A percentile compares a stretch with the other conserved stretches of the same genome.
Conservation (phyloP, 2,113 vertebrate genomes). For the Neomonachus schauinslandi region DNA sequence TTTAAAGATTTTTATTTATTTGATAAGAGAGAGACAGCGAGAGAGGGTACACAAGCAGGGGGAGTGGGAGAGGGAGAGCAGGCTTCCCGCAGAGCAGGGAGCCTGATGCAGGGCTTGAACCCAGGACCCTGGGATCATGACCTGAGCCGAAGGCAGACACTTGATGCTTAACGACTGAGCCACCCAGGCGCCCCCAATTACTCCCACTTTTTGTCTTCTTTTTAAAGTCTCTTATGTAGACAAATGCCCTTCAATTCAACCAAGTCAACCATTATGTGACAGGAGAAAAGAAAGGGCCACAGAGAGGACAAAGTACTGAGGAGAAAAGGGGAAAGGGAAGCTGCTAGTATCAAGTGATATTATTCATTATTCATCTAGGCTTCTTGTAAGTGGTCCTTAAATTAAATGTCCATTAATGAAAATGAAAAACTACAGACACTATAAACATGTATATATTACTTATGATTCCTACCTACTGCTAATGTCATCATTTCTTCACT, state of each 20-base stretch:
- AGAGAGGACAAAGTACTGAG: neutral
- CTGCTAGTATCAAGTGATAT: neutral
- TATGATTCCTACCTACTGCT: neutral
- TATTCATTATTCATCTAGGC: neutral
- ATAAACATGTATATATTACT: neutral
- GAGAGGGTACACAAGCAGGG: too few species aligned
- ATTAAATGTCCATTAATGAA: neutral
- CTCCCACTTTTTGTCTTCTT: neutral
- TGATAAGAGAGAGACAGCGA: too few species aligned
- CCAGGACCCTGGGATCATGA: too few species aligned
- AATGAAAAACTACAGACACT: neutral
- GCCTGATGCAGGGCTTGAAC: accelerated
- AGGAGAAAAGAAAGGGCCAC: neutral
- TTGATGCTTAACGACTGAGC: too few species aligned
- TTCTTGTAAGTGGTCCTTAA: neutral
- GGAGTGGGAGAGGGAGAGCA: too few species aligned
- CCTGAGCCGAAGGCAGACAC: too few species aligned
- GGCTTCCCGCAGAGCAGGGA: too few species aligned
- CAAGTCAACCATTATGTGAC: neutral
- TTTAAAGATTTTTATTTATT: neutral
- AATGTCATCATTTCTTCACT: neutral
- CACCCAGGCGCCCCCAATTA: neutral
- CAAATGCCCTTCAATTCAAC: slow-evolving; percentile 1
- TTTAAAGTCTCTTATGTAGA: neutral
- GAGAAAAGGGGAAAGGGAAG: neutral